Evolutionary conservation across 2,113 vertebrate species (phyloP).

Genomic region (Trochalopteron elliotii): DNA sequence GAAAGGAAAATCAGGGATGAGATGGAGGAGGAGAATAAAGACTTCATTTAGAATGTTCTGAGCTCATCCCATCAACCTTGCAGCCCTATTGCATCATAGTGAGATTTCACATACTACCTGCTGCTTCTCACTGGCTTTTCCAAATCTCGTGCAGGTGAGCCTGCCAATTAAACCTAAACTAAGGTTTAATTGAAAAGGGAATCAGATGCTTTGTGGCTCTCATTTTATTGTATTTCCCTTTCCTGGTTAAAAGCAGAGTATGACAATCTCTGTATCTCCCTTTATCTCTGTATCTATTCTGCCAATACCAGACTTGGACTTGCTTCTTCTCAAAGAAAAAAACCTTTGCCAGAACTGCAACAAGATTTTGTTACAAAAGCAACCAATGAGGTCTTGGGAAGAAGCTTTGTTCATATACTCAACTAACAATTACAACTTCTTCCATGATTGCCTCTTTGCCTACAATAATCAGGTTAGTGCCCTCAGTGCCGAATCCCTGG

Average conservation of each 20-base stretch:
- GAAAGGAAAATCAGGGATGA: not conserved
- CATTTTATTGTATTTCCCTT: not conserved
- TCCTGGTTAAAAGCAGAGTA: not conserved
- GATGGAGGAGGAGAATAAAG: not conserved
- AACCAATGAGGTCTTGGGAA: not conserved
- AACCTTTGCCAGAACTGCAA: not conserved
- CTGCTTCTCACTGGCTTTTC: not conserved
- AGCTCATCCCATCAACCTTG: not conserved
- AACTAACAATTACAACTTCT: not conserved
- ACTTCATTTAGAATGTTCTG: not conserved
- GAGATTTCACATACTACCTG: not conserved
- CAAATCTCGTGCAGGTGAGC: not conserved
- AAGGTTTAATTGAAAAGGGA: not conserved
- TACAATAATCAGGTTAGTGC: not conserved
- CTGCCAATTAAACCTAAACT: not conserved
- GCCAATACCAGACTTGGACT: not conserved
- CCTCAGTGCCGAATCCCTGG: accelerated
- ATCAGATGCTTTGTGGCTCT: not conserved
- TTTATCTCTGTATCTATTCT: not conserved
- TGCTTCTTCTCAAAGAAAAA: not conserved
- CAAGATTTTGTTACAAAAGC: not conserved
- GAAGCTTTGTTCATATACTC: not conserved
- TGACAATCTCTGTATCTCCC: not conserved
- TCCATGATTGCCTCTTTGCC: not conserved
- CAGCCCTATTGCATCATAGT: not conserved